phyloP scores from a whole-genome alignment of 2,113 vertebrate genomes.

The Myiozetetes cayanensis region DNA sequence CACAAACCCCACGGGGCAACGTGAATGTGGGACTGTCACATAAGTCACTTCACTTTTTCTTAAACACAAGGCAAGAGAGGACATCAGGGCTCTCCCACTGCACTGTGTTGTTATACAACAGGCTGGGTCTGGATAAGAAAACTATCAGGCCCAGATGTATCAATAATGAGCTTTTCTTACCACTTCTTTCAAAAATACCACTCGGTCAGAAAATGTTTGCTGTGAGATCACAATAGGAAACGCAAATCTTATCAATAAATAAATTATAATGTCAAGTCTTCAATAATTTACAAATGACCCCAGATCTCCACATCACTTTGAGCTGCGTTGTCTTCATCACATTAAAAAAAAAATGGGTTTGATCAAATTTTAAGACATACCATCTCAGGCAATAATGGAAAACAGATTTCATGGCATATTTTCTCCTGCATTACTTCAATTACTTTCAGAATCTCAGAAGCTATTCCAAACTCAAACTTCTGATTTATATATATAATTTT shows the following conservation, averaged over 20 bases:
- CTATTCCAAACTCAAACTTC: background rate
- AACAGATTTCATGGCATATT: background rate
- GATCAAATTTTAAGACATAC: background rate
- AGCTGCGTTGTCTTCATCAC: background rate
- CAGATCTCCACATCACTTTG: background rate
- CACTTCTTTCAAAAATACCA: background rate
- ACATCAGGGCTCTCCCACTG: background rate
- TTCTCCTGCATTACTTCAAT: background rate
- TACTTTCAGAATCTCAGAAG: slow-evolving; percentile 7
- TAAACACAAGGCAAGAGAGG: background rate
- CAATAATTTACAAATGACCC: background rate
- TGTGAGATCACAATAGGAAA: background rate
- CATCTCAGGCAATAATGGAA: background rate
- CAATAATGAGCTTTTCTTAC: background rate
- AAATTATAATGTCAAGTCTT: background rate
- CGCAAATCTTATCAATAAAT: background rate
- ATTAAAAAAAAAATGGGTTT: background rate
- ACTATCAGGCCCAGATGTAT: background rate
- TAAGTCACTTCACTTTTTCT: background rate
- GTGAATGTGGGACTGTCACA: background rate
- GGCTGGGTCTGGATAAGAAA: background rate
- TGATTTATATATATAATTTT: background rate
- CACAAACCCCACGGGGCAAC: background rate
- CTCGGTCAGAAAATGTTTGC: background rate
- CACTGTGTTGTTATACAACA: background rate